phyloP scores from a whole-genome alignment of 2,888 invertebrate genomes.

The Allacma fusca region DNA sequence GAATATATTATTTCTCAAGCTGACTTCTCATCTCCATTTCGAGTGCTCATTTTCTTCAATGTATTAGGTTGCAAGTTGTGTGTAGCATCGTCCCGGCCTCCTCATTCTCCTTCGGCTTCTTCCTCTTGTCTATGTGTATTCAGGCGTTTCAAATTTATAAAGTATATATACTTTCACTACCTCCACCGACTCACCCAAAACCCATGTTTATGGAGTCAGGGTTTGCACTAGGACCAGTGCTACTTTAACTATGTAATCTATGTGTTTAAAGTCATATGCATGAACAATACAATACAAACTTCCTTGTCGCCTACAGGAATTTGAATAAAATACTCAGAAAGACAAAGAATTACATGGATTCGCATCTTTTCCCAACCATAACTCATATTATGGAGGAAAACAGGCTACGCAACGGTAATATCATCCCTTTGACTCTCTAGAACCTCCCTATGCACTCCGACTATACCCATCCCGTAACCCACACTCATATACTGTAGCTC shows the following conservation, averaged over 20 bases:
- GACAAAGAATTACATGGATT: conserved; percentile 46
- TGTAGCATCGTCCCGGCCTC: conserved; percentile 25
- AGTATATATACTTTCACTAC: not conserved
- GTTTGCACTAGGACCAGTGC: conserved; percentile 4
- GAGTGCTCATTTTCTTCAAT: conserved; percentile 31
- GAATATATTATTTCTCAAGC: conserved; percentile 58
- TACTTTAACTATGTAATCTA: not conserved
- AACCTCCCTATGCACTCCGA: too few species aligned
- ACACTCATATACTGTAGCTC: not conserved
- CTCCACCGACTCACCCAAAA: not conserved
- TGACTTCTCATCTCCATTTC: conserved; percentile 50
- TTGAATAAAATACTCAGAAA: conserved; percentile 50
- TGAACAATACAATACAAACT: conserved; percentile 45
- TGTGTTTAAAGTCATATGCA: conserved; percentile 8
- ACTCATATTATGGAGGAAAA: not conserved
- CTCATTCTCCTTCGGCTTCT: conserved; percentile 4
- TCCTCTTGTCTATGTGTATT: conserved; percentile 10
- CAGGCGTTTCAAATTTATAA: not conserved
- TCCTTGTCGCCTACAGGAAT: conserved; percentile 56
- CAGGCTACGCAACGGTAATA: not conserved
- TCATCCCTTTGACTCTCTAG: not conserved
- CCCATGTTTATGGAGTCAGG: not conserved
- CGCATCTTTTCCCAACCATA: conserved; percentile 32
- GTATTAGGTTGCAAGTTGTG: conserved; percentile 29
- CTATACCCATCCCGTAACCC: too few species aligned